Base-by-base conservation (phyloP, 1,140 invertebrate genomes). In the Pseudomyrmex flavicornis region DNA sequence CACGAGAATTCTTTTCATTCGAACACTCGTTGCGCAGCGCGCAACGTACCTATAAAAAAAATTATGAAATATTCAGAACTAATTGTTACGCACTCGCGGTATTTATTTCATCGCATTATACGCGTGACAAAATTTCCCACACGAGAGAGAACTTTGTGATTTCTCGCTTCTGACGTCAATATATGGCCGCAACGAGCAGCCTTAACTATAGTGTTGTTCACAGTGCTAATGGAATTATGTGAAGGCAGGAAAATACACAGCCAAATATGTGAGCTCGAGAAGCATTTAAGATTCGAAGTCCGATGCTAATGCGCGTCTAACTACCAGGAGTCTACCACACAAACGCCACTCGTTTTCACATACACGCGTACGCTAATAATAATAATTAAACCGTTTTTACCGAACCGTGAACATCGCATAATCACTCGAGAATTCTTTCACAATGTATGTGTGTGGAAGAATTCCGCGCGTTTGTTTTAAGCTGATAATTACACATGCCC, bases 331-430 rank as follows among this genome's bases (percentile, higher is more conserved):
- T 20, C 35, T 76, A 52, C 62, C 62, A n/a, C 9, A 35, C n/a
- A 52, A 76, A 58, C 35, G 35, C 35, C 35, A 58, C 15, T 58
- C n/a, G 26, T 13, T 54, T 77, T 77, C 50, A 20, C 50, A 20
- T 68, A 77, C 4, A 15, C 20, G 12, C 9, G 20, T 35, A 20
- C 17, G 15, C 46, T 63, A 77, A 56, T 66, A 26, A n/a, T 77
- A 77, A 58, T 56, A 77, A 56, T 66, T 56, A 46, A 65, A 48
- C n/a, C 22, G 50, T 68, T 20, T 35, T 77, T 54, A 46, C 9
- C 50, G 3, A 13, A n/a, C 17, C 10, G 10, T 48, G 10, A 75
- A 75, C 9, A 20, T 75, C 5, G 20, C 9, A 22, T 10, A 73
- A 46, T 72, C 35, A 73, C 35, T 46, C 17, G 1, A 22, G 52